Evolutionary conservation across 2,888 invertebrate species (phyloP).

Genomic region (Microplitis manilae): DNA sequence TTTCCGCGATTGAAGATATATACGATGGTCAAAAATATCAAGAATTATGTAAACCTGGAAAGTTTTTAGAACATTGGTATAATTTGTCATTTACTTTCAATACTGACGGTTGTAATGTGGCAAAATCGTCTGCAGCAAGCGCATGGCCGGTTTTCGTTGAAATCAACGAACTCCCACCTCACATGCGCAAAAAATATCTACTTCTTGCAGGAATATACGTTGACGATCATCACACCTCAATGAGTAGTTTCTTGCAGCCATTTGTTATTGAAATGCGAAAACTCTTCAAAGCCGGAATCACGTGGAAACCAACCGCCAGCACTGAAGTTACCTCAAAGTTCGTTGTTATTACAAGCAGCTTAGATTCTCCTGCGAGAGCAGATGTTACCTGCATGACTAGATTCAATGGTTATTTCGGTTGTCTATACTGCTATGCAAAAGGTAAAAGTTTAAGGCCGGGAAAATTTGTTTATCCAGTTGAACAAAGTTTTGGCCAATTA

Average conservation of each 20-base stretch:
- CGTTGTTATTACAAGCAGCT: background rate
- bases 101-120: constrained; percentile 38
- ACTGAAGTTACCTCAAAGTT: constrained; percentile 11
- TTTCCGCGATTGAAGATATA: constrained; percentile 23
- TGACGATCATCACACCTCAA: constrained; percentile 29
- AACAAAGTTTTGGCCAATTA: background rate
- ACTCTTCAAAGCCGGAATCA: constrained; percentile 24
- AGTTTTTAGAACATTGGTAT: too few species aligned
- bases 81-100: constrained; percentile 42
- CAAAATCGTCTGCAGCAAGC: constrained; percentile 34
- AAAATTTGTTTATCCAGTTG: constrained; percentile 5
- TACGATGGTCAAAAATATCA: constrained; percentile 44
- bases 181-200: constrained; percentile 42
- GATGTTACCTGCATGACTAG: constrained; percentile 38
- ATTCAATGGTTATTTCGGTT: constrained; percentile 44
- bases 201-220: constrained; percentile 39
- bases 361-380: constrained; percentile 42
- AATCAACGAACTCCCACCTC: constrained; percentile 49
- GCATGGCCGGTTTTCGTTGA: constrained; percentile 45
- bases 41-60: background rate
- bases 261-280: constrained; percentile 27
- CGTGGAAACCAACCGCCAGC: constrained; percentile 27
- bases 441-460: constrained; percentile 12
- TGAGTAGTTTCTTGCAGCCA: constrained; percentile 29
- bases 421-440: constrained; percentile 40